phyloP scores from a whole-genome alignment of 2,888 invertebrate genomes.

The Syrista parreyssii region DNA sequence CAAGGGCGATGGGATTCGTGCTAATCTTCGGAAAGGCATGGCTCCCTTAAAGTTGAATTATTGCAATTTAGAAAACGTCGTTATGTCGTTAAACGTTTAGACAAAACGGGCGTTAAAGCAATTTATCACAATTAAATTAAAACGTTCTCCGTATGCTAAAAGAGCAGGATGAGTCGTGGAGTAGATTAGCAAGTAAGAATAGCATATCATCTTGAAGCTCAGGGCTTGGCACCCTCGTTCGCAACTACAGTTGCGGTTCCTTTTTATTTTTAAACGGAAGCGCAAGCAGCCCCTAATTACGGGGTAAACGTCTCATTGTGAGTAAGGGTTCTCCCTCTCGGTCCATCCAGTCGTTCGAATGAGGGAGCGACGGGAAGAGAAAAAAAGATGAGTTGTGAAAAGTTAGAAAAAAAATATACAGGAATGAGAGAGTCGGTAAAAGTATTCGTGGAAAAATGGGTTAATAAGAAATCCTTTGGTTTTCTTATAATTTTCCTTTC shows the following conservation, averaged over 20 bases:
- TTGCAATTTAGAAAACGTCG: not conserved
- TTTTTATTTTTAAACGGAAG: constrained; percentile 17
- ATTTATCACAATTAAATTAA: constrained; percentile 4
- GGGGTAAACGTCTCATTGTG: constrained; percentile 18
- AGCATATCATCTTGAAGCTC: constrained; percentile 18
- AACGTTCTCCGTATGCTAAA: constrained; percentile 4
- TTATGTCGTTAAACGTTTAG: not conserved
- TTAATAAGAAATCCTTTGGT: constrained; percentile 13
- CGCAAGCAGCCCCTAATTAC: constrained; percentile 22
- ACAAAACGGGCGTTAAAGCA: not conserved
- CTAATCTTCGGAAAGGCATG: not conserved
- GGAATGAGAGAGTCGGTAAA: not conserved
- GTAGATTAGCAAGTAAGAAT: constrained; percentile 15
- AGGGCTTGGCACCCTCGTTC: not conserved
- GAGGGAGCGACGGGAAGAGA: constrained; percentile 1
- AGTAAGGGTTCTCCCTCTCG: not conserved
- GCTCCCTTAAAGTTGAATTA: not conserved
- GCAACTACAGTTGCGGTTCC: not conserved
- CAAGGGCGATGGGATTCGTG: not conserved
- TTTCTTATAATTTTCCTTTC: not conserved
- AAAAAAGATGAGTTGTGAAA: not conserved
- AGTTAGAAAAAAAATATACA: not conserved
- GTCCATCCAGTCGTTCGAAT: not conserved
- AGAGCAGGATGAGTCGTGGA: not conserved
- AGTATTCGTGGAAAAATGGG: constrained; percentile 10